Base-by-base conservation (phyloP, 2,113 vertebrate species). In the Accipiter cooperii region DNA sequence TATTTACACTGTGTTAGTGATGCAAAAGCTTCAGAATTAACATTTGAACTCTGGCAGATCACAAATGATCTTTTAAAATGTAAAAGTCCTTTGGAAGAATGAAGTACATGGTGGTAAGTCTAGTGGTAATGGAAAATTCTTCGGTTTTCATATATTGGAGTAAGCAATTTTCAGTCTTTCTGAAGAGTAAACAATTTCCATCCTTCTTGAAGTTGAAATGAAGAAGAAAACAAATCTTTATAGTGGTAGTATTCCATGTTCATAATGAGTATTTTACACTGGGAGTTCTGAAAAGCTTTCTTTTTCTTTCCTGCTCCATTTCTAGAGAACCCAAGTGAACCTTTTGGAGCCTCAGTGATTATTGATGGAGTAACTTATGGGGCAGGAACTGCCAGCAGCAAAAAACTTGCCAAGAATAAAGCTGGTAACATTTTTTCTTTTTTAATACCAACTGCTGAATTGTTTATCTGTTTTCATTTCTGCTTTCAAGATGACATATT, bases 391-490 rank as follows among this genome's bases (percentile, higher is more conserved):
- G 99, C 99, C 97, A 99, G 99, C 98, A 99, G 99, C 98, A 99
- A 99, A 98, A 99, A 99, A 98, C 99, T 99, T 94, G 99, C 99
- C 95, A 99, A 99, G 98, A 99, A 99, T 98, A 99, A 99, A 99
- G 99, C 99, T 98, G 99, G 99, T 99, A 99, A 89, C 0, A 0
- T n/a, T 84, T 54, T 71, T 84, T 54, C 34, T 81, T 92, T 49
- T 26, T 51, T 71, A 80, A 17, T 83, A 25, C 11, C 19, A 68
- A 9, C 14, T 83, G 29, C 54, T 93, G 87, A 82, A 57, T 66
- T 64, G 28, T 38, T 73, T 75, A 16, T 54, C 49, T 79, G 9
- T 58, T 94, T 47, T 76, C 9, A 25, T 63, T 65, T 95, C 57
- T 90, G 40, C 26, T 84, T 81, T 76, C 70, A 69, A 71, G 66